phyloP scores from a whole-genome alignment of 2,888 invertebrate genomes.

The Eilema sororculum region DNA sequence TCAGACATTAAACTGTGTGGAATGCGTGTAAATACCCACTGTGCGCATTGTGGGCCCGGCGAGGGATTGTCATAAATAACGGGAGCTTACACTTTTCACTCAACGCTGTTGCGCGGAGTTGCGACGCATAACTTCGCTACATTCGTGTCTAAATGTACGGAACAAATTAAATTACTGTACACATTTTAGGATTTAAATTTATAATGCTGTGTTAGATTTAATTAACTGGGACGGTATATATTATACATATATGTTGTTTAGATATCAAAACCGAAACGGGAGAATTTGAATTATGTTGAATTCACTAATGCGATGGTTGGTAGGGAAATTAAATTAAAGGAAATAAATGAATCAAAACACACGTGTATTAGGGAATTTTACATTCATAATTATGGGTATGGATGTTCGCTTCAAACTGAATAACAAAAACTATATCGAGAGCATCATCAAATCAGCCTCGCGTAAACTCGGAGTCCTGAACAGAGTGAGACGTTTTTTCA shows the following conservation, averaged over 20 bases:
- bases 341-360: not conserved
- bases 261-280: not conserved
- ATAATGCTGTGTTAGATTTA: conserved; percentile 26
- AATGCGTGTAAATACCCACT: conserved; percentile 14
- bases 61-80: conserved; percentile 32
- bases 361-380: not conserved
- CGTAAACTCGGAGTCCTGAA: no score
- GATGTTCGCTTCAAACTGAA: no score
- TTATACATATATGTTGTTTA: conserved; percentile 3
- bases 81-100: conserved; percentile 40
- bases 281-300: not conserved
- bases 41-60: not conserved
- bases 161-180: conserved; percentile 47
- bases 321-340: not conserved
- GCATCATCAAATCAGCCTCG: no score
- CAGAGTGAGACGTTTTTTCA: no score
- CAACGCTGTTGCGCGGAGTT: conserved; percentile 35
- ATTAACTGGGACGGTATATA: conserved; percentile 14
- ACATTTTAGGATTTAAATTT: conserved; percentile 31
- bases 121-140: conserved; percentile 29
- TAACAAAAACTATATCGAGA: no score
- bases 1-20: conserved; percentile 3
- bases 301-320: not conserved
- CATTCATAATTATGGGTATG: no score
- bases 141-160: conserved; percentile 33